phyloP scores from a whole-genome alignment of 2,113 vertebrate species.

The Psammodynastes pulverulentus region DNA sequence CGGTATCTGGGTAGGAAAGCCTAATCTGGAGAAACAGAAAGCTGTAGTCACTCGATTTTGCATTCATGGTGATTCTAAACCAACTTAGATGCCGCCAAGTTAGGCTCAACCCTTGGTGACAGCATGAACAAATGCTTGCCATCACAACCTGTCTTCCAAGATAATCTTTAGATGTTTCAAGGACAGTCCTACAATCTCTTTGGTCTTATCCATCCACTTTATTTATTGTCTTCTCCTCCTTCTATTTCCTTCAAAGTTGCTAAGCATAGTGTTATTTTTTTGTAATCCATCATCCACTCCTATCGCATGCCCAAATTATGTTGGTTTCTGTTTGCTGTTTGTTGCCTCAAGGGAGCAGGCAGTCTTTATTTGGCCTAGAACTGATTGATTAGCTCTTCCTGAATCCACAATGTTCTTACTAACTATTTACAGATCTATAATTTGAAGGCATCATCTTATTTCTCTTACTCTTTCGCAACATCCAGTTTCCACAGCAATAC shows the following conservation, averaged over 20 bases:
- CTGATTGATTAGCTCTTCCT: background rate
- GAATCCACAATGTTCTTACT: background rate
- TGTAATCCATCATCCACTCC: background rate
- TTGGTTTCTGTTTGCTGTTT: background rate
- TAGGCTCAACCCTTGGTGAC: background rate
- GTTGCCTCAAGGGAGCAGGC: background rate
- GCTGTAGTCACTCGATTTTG: background rate
- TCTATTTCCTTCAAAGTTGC: background rate
- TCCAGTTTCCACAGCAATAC: background rate
- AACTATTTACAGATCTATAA: background rate
- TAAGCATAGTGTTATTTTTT: background rate
- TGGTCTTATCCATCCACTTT: background rate
- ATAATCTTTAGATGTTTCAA: background rate
- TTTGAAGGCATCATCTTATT: background rate
- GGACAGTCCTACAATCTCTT: background rate
- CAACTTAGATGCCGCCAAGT: background rate
- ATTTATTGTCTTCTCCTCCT: background rate
- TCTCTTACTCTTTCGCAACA: background rate
- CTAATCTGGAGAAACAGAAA: background rate
- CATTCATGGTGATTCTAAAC: background rate
- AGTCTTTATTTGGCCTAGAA: background rate
- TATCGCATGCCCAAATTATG: background rate
- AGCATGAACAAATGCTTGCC: background rate
- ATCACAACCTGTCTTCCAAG: background rate
- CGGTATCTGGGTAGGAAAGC: background rate